Evolutionary conservation across 2,888 invertebrate genomes (phyloP).

Genomic region (Trilocha varians): DNA sequence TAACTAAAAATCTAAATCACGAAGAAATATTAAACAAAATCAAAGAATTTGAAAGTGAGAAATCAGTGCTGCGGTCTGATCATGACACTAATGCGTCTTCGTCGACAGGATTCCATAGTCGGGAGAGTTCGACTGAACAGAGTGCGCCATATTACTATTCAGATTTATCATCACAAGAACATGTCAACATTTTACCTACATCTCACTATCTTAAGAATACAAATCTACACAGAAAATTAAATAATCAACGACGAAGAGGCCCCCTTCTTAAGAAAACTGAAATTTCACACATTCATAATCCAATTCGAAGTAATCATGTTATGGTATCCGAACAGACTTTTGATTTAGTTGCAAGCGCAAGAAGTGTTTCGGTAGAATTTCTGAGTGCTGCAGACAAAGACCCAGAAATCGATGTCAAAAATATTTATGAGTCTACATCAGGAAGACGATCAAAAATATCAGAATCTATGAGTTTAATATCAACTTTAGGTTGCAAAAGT

Average conservation of each 20-base stretch:
- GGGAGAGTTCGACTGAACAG: slow-evolving; percentile 77
- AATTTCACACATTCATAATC: slow-evolving; percentile 82
- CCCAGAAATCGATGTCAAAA: slow-evolving; percentile 78
- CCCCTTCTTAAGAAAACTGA: slow-evolving; percentile 76
- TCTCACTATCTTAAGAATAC: slow-evolving; percentile 66
- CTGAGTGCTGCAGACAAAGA: slow-evolving; percentile 78
- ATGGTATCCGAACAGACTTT: slow-evolving; percentile 47
- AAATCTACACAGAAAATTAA: slow-evolving; percentile 72
- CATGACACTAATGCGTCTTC: slow-evolving; percentile 45
- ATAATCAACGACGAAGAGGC: slow-evolving; percentile 81
- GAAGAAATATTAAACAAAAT: slow-evolving; percentile 54
- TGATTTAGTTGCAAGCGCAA: slow-evolving; percentile 71
- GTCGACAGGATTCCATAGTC: slow-evolving; percentile 71
- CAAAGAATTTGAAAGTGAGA: slow-evolving; percentile 61
- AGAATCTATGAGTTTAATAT: slow-evolving; percentile 64
- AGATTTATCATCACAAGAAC: slow-evolving; percentile 76
- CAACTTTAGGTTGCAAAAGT: slow-evolving; percentile 65
- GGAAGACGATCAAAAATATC: slow-evolving; percentile 73
- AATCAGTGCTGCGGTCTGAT: slow-evolving; percentile 38
- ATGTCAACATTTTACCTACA: slow-evolving; percentile 57
- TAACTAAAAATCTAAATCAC: slow-evolving; percentile 60
- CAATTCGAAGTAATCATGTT: slow-evolving; percentile 68
- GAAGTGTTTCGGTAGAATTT: slow-evolving; percentile 78
- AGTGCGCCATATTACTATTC: slow-evolving; percentile 91
- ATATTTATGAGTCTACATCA: slow-evolving; percentile 80